phyloP scores from a whole-genome alignment of 92 coral and sea anemone genomes.

The Galaxea fascicularis region DNA sequence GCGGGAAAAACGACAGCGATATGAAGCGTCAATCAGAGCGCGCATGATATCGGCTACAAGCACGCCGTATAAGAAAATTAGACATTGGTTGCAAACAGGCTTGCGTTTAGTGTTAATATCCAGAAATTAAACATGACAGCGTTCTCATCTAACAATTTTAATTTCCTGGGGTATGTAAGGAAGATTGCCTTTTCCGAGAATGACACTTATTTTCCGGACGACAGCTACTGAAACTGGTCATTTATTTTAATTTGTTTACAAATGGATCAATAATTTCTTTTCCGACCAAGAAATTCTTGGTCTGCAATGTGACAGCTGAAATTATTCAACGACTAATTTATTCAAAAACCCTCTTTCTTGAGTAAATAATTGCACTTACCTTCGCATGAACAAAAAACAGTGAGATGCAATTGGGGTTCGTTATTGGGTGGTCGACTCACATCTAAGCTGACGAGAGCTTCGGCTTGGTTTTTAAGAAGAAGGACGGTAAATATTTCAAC shows the following conservation, averaged over 20 bases:
- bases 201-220: not conserved
- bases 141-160: not conserved
- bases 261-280: not conserved
- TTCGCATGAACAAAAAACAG: constrained; percentile 2
- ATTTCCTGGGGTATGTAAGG: not conserved
- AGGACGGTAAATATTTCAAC: too few species aligned
- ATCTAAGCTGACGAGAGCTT: too few species aligned
- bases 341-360: constrained; percentile 2
- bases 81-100: too few species aligned
- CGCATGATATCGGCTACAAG: too few species aligned
- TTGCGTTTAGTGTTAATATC: too few species aligned
- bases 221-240: not conserved
- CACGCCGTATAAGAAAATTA: too few species aligned
- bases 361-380: constrained; percentile 2
- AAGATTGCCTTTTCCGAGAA: not conserved
- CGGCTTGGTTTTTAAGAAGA: too few species aligned
- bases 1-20: too few species aligned
- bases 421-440: too few species aligned
- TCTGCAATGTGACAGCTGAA: constrained; percentile 11
- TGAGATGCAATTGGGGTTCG: not conserved
- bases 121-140: too few species aligned
- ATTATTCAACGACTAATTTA: not conserved
- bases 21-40: too few species aligned
- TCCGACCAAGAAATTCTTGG: not conserved
- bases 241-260: constrained; percentile 1